Evolutionary conservation across 2,113 vertebrate genomes (phyloP).

Genomic region (Ascaphus truei): DNA sequence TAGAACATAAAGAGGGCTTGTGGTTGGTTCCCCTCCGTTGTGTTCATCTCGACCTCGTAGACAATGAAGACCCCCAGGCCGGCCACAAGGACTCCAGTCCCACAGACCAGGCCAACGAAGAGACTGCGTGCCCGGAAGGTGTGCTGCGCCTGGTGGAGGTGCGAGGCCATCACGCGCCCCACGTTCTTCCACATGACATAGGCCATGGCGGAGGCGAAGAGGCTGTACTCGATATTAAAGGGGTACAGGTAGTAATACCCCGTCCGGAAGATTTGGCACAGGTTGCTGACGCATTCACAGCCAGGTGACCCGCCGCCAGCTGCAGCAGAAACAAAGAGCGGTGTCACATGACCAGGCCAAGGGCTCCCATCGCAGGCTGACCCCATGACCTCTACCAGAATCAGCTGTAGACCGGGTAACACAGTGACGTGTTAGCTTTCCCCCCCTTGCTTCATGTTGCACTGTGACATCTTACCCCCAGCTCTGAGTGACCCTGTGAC

Average conservation of each 20-base stretch:
- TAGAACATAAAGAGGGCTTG: conserved; percentile 77
- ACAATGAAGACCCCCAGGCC: conserved; percentile 82
- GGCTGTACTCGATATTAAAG: conserved; percentile 92
- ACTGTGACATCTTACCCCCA: too few relatives aligned
- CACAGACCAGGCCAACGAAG: conserved; percentile 65
- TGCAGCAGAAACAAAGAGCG: conserved; percentile 42
- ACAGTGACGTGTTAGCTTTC: too few relatives aligned
- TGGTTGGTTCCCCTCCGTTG: conserved; percentile 24
- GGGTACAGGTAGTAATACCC: conserved; percentile 88
- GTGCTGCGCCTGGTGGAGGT: conserved; percentile 54
- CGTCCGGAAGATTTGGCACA: conserved; percentile 75
- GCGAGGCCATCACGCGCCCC: conserved; percentile 68
- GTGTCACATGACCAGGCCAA: too few relatives aligned
- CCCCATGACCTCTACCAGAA: too few relatives aligned
- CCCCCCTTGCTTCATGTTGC: too few relatives aligned
- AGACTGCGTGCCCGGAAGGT: conserved; percentile 62
- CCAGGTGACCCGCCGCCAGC: conserved; percentile 36
- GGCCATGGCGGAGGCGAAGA: conserved; percentile 86
- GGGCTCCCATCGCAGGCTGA: too few relatives aligned
- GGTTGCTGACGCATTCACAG: conserved; percentile 70
- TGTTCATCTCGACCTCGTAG: conserved; percentile 76
- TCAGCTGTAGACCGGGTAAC: too few relatives aligned
- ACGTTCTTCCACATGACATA: conserved; percentile 96
- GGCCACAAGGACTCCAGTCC: conserved; percentile 67
- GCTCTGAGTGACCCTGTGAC: too few relatives aligned